phyloP scores from a whole-genome alignment of 1,140 invertebrate species.

The Drosophila lini region DNA sequence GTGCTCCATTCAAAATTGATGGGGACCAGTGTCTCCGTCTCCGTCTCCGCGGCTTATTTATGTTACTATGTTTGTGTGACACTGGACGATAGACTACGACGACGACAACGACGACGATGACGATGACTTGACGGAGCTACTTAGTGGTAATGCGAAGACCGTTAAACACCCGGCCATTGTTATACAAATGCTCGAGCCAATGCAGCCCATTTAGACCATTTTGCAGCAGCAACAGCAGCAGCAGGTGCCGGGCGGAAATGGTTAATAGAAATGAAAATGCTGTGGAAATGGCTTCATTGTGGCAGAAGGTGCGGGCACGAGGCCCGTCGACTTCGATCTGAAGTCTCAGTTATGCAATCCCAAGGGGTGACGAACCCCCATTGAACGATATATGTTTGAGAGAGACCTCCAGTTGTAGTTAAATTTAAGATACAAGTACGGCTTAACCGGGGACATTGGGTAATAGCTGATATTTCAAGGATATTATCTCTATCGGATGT shows the following conservation, averaged over 20 bases:
- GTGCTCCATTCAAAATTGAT: constrained; percentile 45
- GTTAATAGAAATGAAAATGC: constrained; percentile 36
- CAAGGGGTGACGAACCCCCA: background rate
- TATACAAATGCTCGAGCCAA: constrained; percentile 22
- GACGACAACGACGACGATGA: constrained; percentile 17
- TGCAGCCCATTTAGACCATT: constrained; percentile 14
- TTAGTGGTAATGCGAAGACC: constrained; percentile 64
- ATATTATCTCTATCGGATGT: background rate
- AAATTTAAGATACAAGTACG: background rate
- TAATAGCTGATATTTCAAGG: background rate
- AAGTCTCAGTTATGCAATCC: constrained; percentile 28
- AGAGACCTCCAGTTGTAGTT: background rate
- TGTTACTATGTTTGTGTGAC: constrained; percentile 64
- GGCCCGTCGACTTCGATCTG: constrained; percentile 4
- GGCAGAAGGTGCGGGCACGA: constrained; percentile 12
- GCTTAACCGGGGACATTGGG: background rate
- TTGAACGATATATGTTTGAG: background rate
- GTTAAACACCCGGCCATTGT: constrained; percentile 53
- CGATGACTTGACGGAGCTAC: constrained; percentile 46
- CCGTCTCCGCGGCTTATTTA: constrained; percentile 55
- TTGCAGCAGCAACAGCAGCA: constrained; percentile 13
- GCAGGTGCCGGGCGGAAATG: constrained; percentile 55
- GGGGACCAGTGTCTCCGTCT: constrained; percentile 33
- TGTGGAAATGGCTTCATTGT: constrained; percentile 61
- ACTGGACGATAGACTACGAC: constrained; percentile 3